Evolutionary conservation across 2,797 vertebrate genomes (phyloP).

Genomic region (Botia kubotai): DNA sequence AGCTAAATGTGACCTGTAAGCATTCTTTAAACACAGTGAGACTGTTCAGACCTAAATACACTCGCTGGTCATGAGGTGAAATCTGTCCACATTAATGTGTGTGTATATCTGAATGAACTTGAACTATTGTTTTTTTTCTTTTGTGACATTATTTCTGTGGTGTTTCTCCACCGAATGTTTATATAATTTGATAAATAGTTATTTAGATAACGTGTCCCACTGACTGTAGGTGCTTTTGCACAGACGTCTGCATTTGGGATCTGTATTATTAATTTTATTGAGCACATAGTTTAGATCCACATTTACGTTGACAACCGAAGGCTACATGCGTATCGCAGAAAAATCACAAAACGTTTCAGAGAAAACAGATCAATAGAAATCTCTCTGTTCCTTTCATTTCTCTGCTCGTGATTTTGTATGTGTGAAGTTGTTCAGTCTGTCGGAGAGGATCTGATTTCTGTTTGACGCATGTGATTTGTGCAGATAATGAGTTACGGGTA

Average conservation of each 20-base stretch:
- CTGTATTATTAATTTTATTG: slow-evolving; percentile 25
- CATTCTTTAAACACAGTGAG: slow-evolving; percentile 78
- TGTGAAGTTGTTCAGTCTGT: slow-evolving; percentile 2
- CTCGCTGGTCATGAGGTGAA: background rate
- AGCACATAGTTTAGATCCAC: no score
- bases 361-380: slow-evolving; percentile 17
- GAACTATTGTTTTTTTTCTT: no score
- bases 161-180: no score
- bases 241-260: background rate
- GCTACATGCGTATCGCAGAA: slow-evolving; percentile 19
- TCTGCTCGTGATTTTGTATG: slow-evolving; percentile 25
- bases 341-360: slow-evolving; percentile 33
- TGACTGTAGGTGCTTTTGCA: background rate
- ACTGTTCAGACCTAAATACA: slow-evolving; percentile 66
- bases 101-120: background rate
- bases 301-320: slow-evolving; percentile 24
- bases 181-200: no score
- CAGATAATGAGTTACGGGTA: slow-evolving; percentile 27
- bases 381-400: slow-evolving; percentile 42
- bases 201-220: slow-evolving; percentile 3
- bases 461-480: slow-evolving; percentile 22
- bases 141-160: background rate
- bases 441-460: background rate
- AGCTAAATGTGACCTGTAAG: slow-evolving; percentile 78
- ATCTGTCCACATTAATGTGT: background rate